phyloP scores from a whole-genome alignment of 53 echinoderm and acorn worm species.

The Temnopleurus reevesii region DNA sequence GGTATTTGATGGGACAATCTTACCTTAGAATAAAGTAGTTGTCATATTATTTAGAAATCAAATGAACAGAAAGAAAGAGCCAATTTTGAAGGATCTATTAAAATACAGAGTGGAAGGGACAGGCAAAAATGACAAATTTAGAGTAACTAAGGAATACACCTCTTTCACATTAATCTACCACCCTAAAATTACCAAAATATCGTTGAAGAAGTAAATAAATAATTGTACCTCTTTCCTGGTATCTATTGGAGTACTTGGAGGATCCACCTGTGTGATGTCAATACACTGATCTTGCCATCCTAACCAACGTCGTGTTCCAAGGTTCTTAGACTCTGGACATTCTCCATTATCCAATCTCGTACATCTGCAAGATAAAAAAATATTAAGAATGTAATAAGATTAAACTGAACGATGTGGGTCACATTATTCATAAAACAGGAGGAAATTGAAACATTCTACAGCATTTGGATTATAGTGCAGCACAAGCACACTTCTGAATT shows the following conservation, averaged over 20 bases:
- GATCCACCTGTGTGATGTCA: constrained; percentile 57
- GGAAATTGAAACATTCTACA: too few relatives aligned
- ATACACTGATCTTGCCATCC: constrained; percentile 57
- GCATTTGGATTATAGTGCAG: too few relatives aligned
- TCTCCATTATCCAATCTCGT: constrained; percentile 64
- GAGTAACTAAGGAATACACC: neutral
- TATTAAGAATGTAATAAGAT: neutral
- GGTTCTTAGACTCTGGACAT: constrained; percentile 57
- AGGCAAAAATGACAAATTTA: too few relatives aligned
- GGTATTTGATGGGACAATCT: too few relatives aligned
- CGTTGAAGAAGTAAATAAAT: neutral
- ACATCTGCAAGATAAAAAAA: constrained; percentile 60
- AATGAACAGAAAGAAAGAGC: too few relatives aligned
- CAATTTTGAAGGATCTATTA: too few relatives aligned
- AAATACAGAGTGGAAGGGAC: too few relatives aligned
- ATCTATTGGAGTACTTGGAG: constrained; percentile 69
- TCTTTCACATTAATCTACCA: neutral
- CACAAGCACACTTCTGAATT: too few relatives aligned
- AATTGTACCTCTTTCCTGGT: constrained; percentile 39
- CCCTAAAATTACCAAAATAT: neutral
- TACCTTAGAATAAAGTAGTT: too few relatives aligned
- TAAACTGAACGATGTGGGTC: too few relatives aligned
- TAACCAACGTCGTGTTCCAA: constrained; percentile 66
- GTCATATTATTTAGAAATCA: too few relatives aligned
- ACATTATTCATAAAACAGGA: too few relatives aligned